phyloP scores from a whole-genome alignment of 1,140 invertebrate genomes.

The Diachasmimorpha longicaudata region DNA sequence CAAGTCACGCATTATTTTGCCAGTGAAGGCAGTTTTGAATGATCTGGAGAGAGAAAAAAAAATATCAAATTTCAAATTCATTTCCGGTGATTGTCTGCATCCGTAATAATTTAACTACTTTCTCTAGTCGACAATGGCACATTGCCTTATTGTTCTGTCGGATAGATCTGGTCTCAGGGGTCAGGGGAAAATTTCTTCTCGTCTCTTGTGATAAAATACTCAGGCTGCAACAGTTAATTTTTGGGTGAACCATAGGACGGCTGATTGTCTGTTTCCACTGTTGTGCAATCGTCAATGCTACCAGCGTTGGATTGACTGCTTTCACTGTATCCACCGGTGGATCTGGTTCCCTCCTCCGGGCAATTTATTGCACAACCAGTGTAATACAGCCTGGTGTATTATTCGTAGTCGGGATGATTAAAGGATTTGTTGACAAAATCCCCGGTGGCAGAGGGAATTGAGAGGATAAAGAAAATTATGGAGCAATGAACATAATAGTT shows the following conservation, averaged over 20 bases:
- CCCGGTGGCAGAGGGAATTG: too few relatives aligned
- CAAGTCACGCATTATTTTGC: not conserved
- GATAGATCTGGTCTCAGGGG: not conserved
- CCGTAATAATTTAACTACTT: not conserved
- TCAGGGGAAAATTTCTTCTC: not conserved
- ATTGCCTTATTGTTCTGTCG: not conserved
- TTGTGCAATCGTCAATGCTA: constrained; percentile 27
- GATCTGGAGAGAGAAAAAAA: not conserved
- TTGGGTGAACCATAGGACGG: not conserved
- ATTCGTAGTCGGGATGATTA: not conserved
- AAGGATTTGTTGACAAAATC: not conserved
- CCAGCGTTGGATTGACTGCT: constrained; percentile 40
- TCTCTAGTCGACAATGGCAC: not conserved
- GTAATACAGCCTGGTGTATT: constrained; percentile 6
- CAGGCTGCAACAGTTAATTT: not conserved
- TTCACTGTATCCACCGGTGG: constrained; percentile 47
- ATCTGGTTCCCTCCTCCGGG: constrained; percentile 45
- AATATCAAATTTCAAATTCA: not conserved
- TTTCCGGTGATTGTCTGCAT: not conserved
- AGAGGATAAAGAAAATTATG: too few relatives aligned
- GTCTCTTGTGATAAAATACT: not conserved
- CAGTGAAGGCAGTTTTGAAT: not conserved
- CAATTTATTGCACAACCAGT: constrained; percentile 41
- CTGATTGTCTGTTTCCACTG: constrained; percentile 17
- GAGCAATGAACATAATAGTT: too few relatives aligned